Evolutionary conservation across 2,113 vertebrate genomes (phyloP), one percentile per base, ranked within the genome.

Genomic region (Phodopus roborovskii): DNA sequence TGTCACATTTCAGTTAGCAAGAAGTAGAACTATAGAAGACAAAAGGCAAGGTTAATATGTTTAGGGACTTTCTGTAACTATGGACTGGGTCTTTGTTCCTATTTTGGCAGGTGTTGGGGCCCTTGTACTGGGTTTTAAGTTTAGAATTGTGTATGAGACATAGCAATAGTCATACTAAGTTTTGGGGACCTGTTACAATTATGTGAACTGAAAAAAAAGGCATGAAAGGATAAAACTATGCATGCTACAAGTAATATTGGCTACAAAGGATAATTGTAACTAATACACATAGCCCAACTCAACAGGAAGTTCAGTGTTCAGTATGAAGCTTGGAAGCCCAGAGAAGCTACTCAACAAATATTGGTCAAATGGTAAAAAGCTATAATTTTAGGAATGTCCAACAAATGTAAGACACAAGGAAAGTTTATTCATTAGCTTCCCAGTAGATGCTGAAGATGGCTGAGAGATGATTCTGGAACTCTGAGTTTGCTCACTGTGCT

Each of bases 381-480:
- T 75, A 48, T 24, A 45, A 56, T 33, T 19, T 89, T 70, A n/a
- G 42, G 83, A 82, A 86, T 39, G 30, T 48, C 2, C 15, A 86
- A 87, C 39, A 82, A 70, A 53, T 64, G 4, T 36, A 92, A 93
- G 71, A 75, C 11, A 12, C 22, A 66, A 58, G 30, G 48, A 77
- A 53, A 82, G 30, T 1, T 77, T 4, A 28, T 68, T 82, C 48
- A 0, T 20, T 39, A 16, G 3, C 7, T n/a, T 58, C 70, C 82
- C 64, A 62, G 71, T 85, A 79, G 24, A 79, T 16, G 74, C 64
- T 66, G 24, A 77, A 60, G 36, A 39, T 3, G 22, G 26, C 10
- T 79, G 64, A 85, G 58, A 30, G 60, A 97, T 85, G 62, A 48
- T 93, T 89, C 75, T 96, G 66, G 78, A 91, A 78, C 91, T 92